phyloP scores from a whole-genome alignment of 2,888 invertebrate species.

The Bedellia somnulentella region DNA sequence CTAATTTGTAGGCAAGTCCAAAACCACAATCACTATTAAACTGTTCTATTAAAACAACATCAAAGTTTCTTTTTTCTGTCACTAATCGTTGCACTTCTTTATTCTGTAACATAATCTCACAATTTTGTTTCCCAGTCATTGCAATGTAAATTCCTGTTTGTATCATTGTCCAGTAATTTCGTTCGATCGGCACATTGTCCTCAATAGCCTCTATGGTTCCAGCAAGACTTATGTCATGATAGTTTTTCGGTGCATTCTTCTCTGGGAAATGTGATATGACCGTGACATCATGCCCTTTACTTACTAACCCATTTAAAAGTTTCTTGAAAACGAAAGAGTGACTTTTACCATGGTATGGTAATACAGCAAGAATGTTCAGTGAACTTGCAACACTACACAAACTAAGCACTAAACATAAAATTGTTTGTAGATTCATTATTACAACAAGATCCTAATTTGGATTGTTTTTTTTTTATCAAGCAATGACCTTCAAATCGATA shows the following conservation, averaged over 20 bases:
- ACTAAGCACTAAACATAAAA: no score
- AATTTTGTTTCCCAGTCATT: slow-evolving; percentile 21
- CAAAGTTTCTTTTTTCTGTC: slow-evolving; percentile 47
- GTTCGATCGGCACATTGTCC: slow-evolving; percentile 20
- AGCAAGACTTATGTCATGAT: slow-evolving; percentile 31
- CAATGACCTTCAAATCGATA: no score
- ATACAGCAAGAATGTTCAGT: slow-evolving; percentile 61
- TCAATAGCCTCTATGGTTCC: slow-evolving; percentile 22
- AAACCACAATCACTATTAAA: slow-evolving; percentile 65
- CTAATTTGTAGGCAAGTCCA: slow-evolving; percentile 57
- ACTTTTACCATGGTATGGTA: slow-evolving; percentile 67
- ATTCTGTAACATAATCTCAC: slow-evolving; percentile 22
- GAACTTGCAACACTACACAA: slow-evolving; percentile 1
- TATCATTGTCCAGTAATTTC: slow-evolving; percentile 18
- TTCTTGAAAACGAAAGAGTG: slow-evolving; percentile 68
- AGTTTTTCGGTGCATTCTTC: slow-evolving; percentile 25
- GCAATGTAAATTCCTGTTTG: slow-evolving; percentile 17
- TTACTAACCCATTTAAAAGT: slow-evolving; percentile 58
- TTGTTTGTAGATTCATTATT: no score
- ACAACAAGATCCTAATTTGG: no score
- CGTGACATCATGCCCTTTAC: slow-evolving; percentile 66
- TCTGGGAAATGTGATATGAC: slow-evolving; percentile 66
- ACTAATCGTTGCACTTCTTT: slow-evolving; percentile 29
- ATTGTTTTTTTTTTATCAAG: no score
- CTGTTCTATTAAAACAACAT: slow-evolving; percentile 60